Conservation (phyloP, 2,113 vertebrate species). For the Rhineura floridana region DNA sequence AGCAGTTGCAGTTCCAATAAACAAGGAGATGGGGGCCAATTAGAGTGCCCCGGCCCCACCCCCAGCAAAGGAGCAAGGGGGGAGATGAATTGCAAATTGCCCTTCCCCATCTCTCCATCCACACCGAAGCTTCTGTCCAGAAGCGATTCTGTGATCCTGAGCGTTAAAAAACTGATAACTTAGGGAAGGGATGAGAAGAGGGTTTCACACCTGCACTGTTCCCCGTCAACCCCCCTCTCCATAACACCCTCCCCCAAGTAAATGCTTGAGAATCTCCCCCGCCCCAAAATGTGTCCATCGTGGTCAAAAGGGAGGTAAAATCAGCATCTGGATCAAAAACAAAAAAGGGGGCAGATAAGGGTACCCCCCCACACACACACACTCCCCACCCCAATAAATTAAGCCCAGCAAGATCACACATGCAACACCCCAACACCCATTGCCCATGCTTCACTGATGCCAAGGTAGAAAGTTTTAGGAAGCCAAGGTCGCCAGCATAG, state of each 20-base stretch:
- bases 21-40: neutral
- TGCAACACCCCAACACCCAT: neutral
- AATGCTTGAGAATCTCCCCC: neutral
- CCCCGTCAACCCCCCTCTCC: neutral
- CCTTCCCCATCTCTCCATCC: neutral
- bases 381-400: conserved; percentile 19
- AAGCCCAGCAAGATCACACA: neutral
- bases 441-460: neutral
- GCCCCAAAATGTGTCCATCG: neutral
- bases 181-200: too few species aligned
- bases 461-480: neutral
- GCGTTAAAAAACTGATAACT: neutral
- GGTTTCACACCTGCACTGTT: neutral
- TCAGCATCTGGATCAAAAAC: neutral
- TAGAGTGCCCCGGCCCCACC: too few species aligned
- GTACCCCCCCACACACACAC: neutral
- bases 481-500: neutral
- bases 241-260: neutral
- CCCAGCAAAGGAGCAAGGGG: neutral
- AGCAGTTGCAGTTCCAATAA: neutral
- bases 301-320: neutral
- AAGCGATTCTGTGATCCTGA: neutral
- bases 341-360: too few species aligned
- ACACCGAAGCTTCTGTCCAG: neutral
- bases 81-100: neutral